Base-by-base conservation (phyloP, 2,797 vertebrate genomes). In the Anomalospiza imberbis region DNA sequence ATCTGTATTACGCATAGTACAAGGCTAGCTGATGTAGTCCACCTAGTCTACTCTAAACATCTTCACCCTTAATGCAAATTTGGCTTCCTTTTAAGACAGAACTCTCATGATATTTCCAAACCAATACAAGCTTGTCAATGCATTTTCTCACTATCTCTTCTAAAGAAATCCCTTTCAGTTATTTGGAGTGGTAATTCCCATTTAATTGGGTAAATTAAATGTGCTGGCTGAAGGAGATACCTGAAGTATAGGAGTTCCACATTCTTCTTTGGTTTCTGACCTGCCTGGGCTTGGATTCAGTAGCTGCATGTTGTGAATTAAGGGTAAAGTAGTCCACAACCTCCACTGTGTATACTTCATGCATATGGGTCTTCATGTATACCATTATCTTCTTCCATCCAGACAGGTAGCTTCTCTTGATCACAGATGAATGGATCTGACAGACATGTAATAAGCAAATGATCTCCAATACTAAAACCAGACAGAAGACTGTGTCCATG, bases 241-340 rank as follows among this genome's bases (percentile, higher is more conserved):
- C 42, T 48, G 66, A 86, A 2, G 6, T 81, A 55, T 1, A 65
- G 42, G 51, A 19, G 25, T 32, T 17, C 44, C 31, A 58, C 65
- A 72, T 85, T 91, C 65, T 95, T 50, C 47, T 93, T 92, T 91
- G 25, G 45, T 86, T 96, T 95, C 73, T 92, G 50, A 83, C 57
- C 61, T 94, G 61, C 40, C 73, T 88, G 75, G 81, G 57, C 79
- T 90, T 92, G 93, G 77, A 94, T 77, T 89, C 95, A 85, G 85
- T 73, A 95, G 74, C 78, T 83, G 70, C 62, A 13, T 42, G 25
- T 89, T 95, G 72, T 4, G 28, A 95, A 95, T 94, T 93, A 96
- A 94, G 18, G 32, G 72, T 88, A 81, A 91, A 51, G 20, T 85
- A 94, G 74, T 79, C 57, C 71, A 75, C 5, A n/a, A 34, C 77